Evolutionary conservation across 1,140 invertebrate species (phyloP), one percentile per base, ranked within the genome.

Genomic region (Solenopsis fugax): DNA sequence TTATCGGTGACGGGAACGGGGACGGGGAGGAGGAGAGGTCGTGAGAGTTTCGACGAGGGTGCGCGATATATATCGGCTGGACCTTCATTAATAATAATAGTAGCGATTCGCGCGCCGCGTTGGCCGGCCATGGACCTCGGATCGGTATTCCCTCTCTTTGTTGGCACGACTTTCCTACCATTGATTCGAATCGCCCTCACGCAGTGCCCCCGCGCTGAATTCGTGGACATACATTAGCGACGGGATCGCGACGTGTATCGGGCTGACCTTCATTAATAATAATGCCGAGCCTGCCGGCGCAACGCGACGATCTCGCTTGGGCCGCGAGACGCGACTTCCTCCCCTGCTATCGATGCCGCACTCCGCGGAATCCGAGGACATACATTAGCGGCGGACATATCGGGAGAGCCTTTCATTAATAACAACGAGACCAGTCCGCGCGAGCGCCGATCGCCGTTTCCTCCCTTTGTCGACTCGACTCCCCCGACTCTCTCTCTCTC

Each of bases 361-460:
- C 64, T 64, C 80, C 65, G 64, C 34, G 34, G 64, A 67, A 87
- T 84, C 62, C 89, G 80, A 87, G 76, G 86, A 88, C 85, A 85
- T 81, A 87, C 88, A 91, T 92, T 91, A 90, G 90, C 87, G 90
- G 80, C 89, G 87, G 88, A 80, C 90, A 91, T 91, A 91, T 91
- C 67, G 69, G 10, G 24, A 69, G 80, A n/a, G n/a, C 78, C 18
- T 82, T 82, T 72, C 80, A 82, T 82, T 73, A 73, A 82, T 82
- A 85, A 75, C 50, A 54, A 41, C 82, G 41, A 41, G 48, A 76
- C 29, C 72, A 13, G 72, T 45, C 34, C 21, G 24, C 65, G 16
- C 78, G 29, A 21, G 48, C 24, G 52, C 37, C 81, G 81, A 85
- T 85, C 81, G 71, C 64, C 64, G 37, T 82, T 82, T 48, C 54